These are phyloP conservation scores for Periphyllus acericola DNA, from an alignment of 2,888 invertebrate genomes.

Conservation along the genomic window DNA sequence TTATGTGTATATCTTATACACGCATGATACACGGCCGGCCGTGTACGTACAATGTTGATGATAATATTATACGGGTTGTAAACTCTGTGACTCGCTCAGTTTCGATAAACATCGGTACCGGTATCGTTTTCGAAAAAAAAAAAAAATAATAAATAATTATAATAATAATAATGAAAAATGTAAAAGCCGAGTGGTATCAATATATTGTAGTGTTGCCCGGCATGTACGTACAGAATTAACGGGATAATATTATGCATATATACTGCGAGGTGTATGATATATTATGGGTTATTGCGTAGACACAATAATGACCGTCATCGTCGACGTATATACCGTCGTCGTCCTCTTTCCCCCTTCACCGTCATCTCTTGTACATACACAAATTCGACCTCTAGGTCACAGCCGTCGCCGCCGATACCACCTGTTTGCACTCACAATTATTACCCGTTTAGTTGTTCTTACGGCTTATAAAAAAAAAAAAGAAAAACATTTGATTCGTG, in stretches of 20 bases:
- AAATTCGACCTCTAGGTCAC: slow-evolving; percentile 29
- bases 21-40: too few relatives aligned
- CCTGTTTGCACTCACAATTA: slow-evolving; percentile 37
- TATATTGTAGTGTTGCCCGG: background rate
- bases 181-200: background rate
- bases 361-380: background rate
- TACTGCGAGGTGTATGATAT: background rate
- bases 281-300: background rate
- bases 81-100: background rate
- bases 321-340: too few relatives aligned
- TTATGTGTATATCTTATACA: background rate
- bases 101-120: background rate
- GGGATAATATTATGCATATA: background rate
- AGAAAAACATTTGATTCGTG: slow-evolving; percentile 5
- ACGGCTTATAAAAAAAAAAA: background rate
- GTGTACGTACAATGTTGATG: background rate
- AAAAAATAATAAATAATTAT: background rate
- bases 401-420: background rate
- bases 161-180: too few relatives aligned
- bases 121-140: background rate
- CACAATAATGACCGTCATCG: background rate
- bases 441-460: slow-evolving; percentile 13
- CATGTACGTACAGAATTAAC: background rate
- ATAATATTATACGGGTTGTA: background rate
- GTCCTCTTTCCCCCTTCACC: background rate